Evolutionary conservation across 2,888 invertebrate species (phyloP), one percentile per base, ranked within the genome.

Genomic region (Drosophila anomalata): DNA sequence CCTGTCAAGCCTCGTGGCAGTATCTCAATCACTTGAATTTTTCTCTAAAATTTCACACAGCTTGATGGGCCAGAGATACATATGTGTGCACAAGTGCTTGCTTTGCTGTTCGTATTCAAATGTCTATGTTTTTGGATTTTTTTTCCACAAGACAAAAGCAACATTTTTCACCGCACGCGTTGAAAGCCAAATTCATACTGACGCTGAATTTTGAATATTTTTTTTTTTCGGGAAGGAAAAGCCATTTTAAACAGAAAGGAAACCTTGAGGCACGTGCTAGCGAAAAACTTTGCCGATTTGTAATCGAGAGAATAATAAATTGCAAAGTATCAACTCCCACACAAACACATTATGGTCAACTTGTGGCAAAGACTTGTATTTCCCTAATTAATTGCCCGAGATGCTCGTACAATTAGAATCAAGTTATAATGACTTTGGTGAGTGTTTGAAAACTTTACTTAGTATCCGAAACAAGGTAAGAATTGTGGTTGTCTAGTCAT

Each of bases 371-470:
- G 54, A 47, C 41, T 54, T 39, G 47, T 50, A 51, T 58, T 56
- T 61, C 61, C 52, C 36, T 74, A 83, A 83, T 76, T 83, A 80
- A 79, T 83, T 57, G 74, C 71, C 53, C 22, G 8, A 69, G 53
- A 65, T 71, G 4, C 44, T 44, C 22, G 3, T 9, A 72, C 63
- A 69, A 69, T 74, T 79, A 39, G 50, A 58, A 66, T 62, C 47
- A 67, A 83, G 71, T 83, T 79, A 58, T 68, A 80, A 80, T 74
- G 76, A 74, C 60, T 70, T 52, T 62, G 58, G 20, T 6, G 20
- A 36, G 69, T 60, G 47, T 53, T 65, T 20, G 33, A 14, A 17
- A n/a, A 39, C 14, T 4, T 11, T 31, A 31, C 14, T 58, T 24
- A 59, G n/a, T 12, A n/a, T 14, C n/a, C 12, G 14, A 11, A 3